Conservation (phyloP, 2,113 vertebrate genomes). For the Carlito syrichta region DNA sequence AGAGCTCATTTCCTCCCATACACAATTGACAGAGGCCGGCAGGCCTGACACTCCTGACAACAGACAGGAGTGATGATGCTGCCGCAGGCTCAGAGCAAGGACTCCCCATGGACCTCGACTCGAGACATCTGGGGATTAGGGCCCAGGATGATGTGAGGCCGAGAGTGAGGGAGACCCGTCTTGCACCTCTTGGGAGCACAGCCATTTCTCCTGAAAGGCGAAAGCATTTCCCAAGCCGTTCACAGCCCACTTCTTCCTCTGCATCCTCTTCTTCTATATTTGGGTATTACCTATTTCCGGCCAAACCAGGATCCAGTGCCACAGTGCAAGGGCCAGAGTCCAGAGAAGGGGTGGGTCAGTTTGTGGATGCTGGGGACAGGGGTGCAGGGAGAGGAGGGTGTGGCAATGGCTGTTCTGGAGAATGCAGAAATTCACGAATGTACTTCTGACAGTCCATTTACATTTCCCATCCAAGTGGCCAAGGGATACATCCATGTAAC, state of each 20-base stretch:
- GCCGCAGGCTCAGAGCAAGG: too few species aligned
- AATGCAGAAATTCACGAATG: too few species aligned
- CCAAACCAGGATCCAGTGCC: neutral
- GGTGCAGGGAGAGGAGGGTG: neutral
- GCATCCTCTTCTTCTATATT: neutral
- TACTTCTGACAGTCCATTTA: neutral
- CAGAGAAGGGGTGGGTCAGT: too few species aligned
- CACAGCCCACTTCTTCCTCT: neutral
- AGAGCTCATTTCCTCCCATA: constrained; percentile 46
- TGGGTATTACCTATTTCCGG: neutral
- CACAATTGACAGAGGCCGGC: neutral
- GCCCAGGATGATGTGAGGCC: fast-evolving
- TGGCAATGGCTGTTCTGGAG: neutral
- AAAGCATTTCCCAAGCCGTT: neutral
- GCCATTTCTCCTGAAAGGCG: neutral
- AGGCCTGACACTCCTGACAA: neutral
- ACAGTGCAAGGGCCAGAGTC: neutral
- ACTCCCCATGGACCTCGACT: neutral
- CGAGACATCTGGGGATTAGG: neutral
- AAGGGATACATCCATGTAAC: fast-evolving
- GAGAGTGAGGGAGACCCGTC: fast-evolving
- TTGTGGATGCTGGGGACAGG: fast-evolving
- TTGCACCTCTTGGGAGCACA: neutral
- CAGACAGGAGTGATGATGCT: neutral
- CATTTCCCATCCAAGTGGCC: neutral